Percentiles rank a stretch among this genome's conserved stretches.
These are phyloP conservation scores for Oncorhynchus gorbuscha DNA, from an alignment of 2,113 vertebrate genomes.

Conservation along the genomic window DNA sequence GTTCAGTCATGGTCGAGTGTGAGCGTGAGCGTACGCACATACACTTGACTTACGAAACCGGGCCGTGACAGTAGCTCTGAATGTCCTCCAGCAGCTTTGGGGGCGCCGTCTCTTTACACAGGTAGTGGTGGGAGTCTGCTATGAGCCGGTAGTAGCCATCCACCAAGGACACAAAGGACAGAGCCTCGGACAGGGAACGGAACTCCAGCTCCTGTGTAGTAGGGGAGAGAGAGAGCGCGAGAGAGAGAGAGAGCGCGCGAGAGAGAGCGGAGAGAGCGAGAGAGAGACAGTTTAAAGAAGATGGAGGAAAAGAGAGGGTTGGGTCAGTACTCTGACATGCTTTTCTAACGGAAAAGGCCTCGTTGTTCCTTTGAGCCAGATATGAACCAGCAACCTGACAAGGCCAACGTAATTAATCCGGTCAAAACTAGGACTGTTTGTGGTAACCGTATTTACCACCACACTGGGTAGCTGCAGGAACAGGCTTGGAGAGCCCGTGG, in stretches of 20 bases:
- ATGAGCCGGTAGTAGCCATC: conserved; percentile 96
- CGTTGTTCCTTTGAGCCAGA: too few species aligned
- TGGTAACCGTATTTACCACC: too few species aligned
- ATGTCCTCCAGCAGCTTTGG: conserved; percentile 89
- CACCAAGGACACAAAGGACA: conserved; percentile 93
- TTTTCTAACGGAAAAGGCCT: too few species aligned
- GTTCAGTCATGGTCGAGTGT: not conserved
- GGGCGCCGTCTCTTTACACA: conserved; percentile 95
- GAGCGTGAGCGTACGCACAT: not conserved
- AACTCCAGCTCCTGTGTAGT: conserved; percentile 89
- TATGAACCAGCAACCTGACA: too few species aligned
- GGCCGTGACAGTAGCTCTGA: conserved; percentile 92
- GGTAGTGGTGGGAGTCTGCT: conserved; percentile 91
- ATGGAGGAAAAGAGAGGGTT: not conserved
- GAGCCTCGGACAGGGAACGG: conserved; percentile 83
- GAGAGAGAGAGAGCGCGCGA: not conserved
- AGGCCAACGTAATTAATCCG: too few species aligned
- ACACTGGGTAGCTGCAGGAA: too few species aligned
- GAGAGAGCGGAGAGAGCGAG: too few species aligned
- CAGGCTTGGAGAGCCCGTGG: too few species aligned
- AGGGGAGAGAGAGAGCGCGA: not conserved
- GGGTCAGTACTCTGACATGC: not conserved
- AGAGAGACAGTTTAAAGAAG: too few species aligned
- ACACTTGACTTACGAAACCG: conserved; percentile 84
- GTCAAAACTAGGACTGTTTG: too few species aligned